Evolutionary conservation across 2,888 invertebrate genomes (phyloP), one percentile per base, ranked within the genome.

Genomic region (Anagyrus pseudococci): DNA sequence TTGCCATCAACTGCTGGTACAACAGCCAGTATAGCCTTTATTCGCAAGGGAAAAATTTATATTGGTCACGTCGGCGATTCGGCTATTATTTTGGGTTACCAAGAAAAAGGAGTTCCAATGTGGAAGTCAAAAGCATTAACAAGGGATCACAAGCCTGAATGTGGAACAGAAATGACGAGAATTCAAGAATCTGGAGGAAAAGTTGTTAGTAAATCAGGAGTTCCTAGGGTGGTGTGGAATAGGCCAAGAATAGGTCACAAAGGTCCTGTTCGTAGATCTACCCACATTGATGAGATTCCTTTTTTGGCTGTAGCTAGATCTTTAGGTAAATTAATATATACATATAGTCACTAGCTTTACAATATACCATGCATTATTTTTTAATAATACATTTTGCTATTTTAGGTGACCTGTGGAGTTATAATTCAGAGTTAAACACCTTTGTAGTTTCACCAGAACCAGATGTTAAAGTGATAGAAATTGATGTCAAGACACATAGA

Each of bases 41-140:
- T 99, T 73, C 87, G 95, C 62, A 87, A 92, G 69, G 93, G 94
- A 40, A 97, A 97, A 85, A 90, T 98, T 71, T 98, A 97, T 76
- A 91, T 96, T 64, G 98, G 98, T 2, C 98, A 98, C 84, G 98
- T 98, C 1, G 98, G 98, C n/a, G 98, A 98, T 83, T 98, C 98
- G 0, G 95, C 93, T 25, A 95, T 99, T 75, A 92, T 96, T 13
- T 84, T 96, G 53, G 96, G 94, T 20, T 90, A 89, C 79, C 90
- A 92, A 78, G 88, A 89, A 71, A 87, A 88, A 70, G 86, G 83
- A 67, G 85, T 87, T 70, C 84, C 86, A 41, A 85, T 86, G 68
- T 96, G 95, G 94, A 86, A 87, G 66, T 91, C 93, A 0, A 89
- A 88, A 76, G 88, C 91, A 8, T 81, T 97, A 61, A 97, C 96